Evolutionary conservation across 2,888 invertebrate genomes (phyloP), one percentile per base, ranked within the genome.

Genomic region (Brachypalpus laphriformis): DNA sequence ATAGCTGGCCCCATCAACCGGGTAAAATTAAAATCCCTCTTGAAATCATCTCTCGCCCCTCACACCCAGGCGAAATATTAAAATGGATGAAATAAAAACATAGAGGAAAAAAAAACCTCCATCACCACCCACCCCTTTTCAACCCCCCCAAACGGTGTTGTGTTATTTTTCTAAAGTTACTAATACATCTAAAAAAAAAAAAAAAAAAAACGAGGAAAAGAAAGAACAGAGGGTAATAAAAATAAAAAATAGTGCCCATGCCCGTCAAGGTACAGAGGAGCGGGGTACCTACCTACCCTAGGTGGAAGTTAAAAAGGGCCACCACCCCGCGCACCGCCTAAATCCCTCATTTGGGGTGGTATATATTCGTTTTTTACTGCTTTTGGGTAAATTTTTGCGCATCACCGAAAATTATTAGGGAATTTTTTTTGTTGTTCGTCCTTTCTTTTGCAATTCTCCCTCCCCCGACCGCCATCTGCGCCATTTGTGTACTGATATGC

Each of bases 321-420:
- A 57, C 66, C 66, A 49, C 61, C 76, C 49, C 59, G 34, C 34
- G 25, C 5, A 25, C 25, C 25, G 49, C 49, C 42, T 31, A 31
- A 57, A 49, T 51, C 49, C 74, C 70, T 57, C 63, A 70, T 70
- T 83, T 74, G 54, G 74, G 72, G 68, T 65, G 61, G 65, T 66
- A 66, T 78, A 71, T 61, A 61, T 81, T 71, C 71, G 34, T 80
- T 75, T 76, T 80, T 76, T 80, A 81, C 80, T 71, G 81, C 75
- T 85, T 80, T 80, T 71, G 81, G 85, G 75, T 85, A 81, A 81
- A 81, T 85, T 85, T 80, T 85, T 85, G 85, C 85, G 85, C 85
- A 81, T 85, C 81, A 85, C 85, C 85, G 85, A 85, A 85, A 85
- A 85, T 85, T 85, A 85, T 85, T 85, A 85, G 80, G 81, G 81